phyloP scores from a whole-genome alignment of 2,797 vertebrate species.

The Pantherophis vulpinus region DNA sequence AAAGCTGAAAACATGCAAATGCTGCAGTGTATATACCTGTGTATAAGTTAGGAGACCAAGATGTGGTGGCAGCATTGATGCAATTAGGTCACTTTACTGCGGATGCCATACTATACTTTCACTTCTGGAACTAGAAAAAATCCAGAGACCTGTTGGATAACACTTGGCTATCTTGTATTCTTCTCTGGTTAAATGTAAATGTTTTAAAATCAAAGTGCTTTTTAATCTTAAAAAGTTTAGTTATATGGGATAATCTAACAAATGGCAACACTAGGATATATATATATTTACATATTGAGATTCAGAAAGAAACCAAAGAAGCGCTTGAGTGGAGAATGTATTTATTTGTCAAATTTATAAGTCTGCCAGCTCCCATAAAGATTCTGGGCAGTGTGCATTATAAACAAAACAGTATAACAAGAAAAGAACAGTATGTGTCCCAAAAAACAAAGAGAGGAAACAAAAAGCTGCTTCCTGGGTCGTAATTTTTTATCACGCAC shows the following conservation, averaged over 20 bases:
- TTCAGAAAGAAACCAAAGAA: background rate
- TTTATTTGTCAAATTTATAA: background rate
- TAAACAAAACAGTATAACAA: background rate
- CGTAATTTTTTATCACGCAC: background rate
- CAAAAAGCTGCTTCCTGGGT: background rate
- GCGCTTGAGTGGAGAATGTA: background rate
- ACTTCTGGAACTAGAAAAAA: background rate
- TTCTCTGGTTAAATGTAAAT: background rate
- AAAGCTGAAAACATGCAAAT: background rate
- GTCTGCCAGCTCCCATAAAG: background rate
- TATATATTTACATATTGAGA: background rate
- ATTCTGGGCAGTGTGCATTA: background rate
- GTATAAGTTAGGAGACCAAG: background rate
- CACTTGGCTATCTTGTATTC: background rate
- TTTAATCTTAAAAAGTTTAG: background rate
- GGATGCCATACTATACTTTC: background rate
- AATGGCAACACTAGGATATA: background rate
- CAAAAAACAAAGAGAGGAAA: background rate
- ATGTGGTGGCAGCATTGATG: background rate
- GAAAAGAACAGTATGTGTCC: background rate
- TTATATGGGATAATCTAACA: background rate
- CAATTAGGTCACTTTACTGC: background rate
- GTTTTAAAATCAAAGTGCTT: background rate
- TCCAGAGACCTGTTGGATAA: background rate
- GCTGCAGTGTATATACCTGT: background rate